Evolutionary conservation across 35 echinoderm and acorn worm genomes (phyloP).

Genomic region (Anneissia japonica): DNA sequence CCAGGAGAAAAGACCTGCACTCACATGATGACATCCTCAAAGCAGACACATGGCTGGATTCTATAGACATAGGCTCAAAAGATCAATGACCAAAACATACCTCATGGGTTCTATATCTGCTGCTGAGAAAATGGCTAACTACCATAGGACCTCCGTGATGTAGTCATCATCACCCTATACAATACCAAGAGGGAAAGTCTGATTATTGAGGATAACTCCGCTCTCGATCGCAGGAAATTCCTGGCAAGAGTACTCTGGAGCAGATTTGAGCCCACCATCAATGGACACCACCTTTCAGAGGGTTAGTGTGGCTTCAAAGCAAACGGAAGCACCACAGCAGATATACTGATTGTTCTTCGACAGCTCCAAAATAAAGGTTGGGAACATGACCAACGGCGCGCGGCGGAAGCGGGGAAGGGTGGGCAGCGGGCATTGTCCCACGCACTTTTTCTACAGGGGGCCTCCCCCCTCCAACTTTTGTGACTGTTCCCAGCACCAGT

Average conservation of each 20-base stretch:
- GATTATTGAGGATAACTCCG: conserved; percentile 29
- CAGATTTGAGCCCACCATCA: conserved; percentile 4
- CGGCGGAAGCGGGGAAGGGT: too few relatives aligned
- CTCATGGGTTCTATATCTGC: conserved; percentile 16
- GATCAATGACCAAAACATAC: too few relatives aligned
- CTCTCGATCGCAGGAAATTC: conserved; percentile 44
- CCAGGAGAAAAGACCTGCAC: too few relatives aligned
- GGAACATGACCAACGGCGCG: conserved; percentile 24
- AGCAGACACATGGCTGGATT: too few relatives aligned
- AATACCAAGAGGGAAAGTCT: conserved; percentile 32
- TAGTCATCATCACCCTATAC: conserved; percentile 41
- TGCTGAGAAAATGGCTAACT: conserved; percentile 32
- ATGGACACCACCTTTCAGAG: conserved; percentile 30
- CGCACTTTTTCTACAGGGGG: too few relatives aligned
- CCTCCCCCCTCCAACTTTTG: too few relatives aligned
- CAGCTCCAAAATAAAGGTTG: conserved; percentile 47
- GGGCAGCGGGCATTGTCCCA: too few relatives aligned
- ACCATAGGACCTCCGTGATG: conserved; percentile 39
- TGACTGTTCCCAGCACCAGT: too few relatives aligned
- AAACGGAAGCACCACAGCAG: conserved; percentile 9
- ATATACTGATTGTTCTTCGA: conserved; percentile 44
- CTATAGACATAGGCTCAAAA: too few relatives aligned
- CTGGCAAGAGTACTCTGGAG: conserved; percentile 12
- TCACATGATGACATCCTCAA: too few relatives aligned
- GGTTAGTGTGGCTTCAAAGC: conserved; percentile 51